Conservation (phyloP, 92 coral and sea anemone species). For the Epizoanthus fatuus region DNA sequence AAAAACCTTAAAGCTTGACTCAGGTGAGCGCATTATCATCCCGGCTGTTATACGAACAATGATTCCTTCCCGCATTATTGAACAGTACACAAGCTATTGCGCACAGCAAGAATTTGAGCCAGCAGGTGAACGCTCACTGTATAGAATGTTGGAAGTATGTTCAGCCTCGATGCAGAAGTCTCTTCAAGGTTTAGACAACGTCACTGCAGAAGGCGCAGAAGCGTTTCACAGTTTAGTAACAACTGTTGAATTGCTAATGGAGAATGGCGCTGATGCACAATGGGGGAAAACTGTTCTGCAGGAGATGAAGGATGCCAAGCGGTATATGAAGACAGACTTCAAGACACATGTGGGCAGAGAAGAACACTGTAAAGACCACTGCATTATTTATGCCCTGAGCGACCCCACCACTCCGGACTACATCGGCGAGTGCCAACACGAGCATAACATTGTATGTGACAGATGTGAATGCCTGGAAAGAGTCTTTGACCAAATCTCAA, state of each 20-base stretch:
- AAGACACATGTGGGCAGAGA: conserved; percentile 70
- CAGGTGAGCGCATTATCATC: conserved; percentile 64
- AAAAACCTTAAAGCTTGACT: conserved; percentile 56
- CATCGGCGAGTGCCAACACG: conserved; percentile 10
- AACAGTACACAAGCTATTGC: conserved; percentile 53
- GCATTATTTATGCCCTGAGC: conserved; percentile 61
- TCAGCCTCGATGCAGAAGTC: conserved; percentile 69
- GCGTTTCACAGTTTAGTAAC: conserved; percentile 42
- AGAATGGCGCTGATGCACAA: conserved; percentile 4
- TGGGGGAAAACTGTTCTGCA: conserved; percentile 25
- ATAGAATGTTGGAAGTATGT: conserved; percentile 61
- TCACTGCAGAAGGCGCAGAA: conserved; percentile 60
- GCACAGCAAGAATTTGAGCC: conserved; percentile 55
- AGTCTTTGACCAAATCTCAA: conserved; percentile 34
- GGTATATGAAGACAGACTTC: conserved; percentile 72
- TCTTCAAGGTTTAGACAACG: conserved; percentile 67
- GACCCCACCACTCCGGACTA: conserved; percentile 29
- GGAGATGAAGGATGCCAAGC: conserved; percentile 57
- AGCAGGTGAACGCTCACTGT: conserved; percentile 47
- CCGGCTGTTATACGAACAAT: conserved; percentile 69
- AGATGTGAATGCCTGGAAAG: conserved; percentile 46
- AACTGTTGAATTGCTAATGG: conserved; percentile 43
- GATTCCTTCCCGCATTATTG: conserved; percentile 63
- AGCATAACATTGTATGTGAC: conserved; percentile 44
- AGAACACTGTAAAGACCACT: conserved; percentile 65